Evolutionary conservation across 2,888 invertebrate genomes (phyloP), one percentile per base, ranked within the genome.

Genomic region (Shargacucullia verbasci): DNA sequence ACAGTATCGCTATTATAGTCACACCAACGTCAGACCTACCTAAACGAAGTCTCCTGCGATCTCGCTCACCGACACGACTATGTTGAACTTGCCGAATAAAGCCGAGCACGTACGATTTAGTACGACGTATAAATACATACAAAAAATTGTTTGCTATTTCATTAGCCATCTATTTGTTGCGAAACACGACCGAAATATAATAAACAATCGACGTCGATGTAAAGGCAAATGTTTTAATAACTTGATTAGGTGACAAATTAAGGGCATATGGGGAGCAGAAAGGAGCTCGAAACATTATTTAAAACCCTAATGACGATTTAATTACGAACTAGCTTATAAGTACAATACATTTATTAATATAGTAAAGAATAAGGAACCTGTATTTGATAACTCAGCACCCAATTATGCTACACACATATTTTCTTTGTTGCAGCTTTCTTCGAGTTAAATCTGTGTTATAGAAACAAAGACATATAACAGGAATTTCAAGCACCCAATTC

Each of bases 1-100:
- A 79, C 82, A 81, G 75, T 91, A 90, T 90, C 76, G 89, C 86
- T 81, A 87, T 82, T 83, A 81, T 84, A 83, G 83, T 91, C 91
- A 81, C 92, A 88, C 92, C 82, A 86, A 85, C 84, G 81, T 81
- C 81, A 81, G 70, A 78, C 75, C 77, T 78, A 82, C 84, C 83
- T 83, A 78, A 77, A 76, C 74, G 76, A 81, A 80, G 76, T 82
- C 79, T 81, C 71, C 76, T 78, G 84, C 89, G 86, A 83, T 92
- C 92, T 91, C 91, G 82, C 91, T 93, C 89, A 66, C 72, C 65
- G 78, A 76, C 69, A 84, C 90, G 88, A 88, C 69, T 79, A 73
- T 73, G 76, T 79, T 79, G 82, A 86, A 73, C 78, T 79, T 72
- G 82, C 74, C 90, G 91, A 89, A 81, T 81, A 76, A 73, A 77